Evolutionary conservation across 2,888 invertebrate species (phyloP).

Genomic region (Trissoscelio sp.): DNA sequence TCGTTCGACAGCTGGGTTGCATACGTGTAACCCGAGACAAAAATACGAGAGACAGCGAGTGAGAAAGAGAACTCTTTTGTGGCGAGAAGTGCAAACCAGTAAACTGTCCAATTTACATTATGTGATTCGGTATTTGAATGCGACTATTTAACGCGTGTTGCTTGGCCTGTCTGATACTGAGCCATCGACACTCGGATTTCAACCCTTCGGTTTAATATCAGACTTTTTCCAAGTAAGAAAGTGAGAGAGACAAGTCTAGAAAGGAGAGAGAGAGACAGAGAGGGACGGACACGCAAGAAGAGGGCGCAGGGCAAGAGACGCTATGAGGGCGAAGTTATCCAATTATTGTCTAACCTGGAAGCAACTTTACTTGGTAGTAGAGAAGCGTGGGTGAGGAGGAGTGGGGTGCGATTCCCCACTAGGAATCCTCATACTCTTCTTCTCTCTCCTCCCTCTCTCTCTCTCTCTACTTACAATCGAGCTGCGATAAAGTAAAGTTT

Average conservation of each 20-base stretch:
- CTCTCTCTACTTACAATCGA: slow-evolving; percentile 73
- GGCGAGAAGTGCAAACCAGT: slow-evolving; percentile 24
- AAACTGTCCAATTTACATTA: slow-evolving; percentile 49
- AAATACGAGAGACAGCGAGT: slow-evolving; percentile 24
- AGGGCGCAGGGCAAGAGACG: slow-evolving; percentile 73
- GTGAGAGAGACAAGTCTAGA: slow-evolving; percentile 4
- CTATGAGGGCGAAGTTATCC: slow-evolving; percentile 82
- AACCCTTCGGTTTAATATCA: slow-evolving; percentile 79
- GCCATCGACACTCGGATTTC: slow-evolving; percentile 50
- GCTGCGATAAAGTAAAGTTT: slow-evolving; percentile 82
- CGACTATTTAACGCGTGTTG: slow-evolving; percentile 10
- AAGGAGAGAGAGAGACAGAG: slow-evolving; percentile 5
- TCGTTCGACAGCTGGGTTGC: slow-evolving; percentile 61
- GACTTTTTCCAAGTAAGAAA: slow-evolving; percentile 76
- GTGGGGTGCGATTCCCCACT: slow-evolving; percentile 69
- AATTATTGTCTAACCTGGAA: slow-evolving; percentile 84
- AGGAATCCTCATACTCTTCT: slow-evolving; percentile 59
- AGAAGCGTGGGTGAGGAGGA: slow-evolving; percentile 71
- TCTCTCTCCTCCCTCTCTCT: no score
- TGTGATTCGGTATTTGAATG: slow-evolving; percentile 14
- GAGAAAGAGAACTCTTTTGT: no score
- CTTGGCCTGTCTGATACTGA: slow-evolving; percentile 3
- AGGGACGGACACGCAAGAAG: slow-evolving; percentile 8
- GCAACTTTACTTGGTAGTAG: slow-evolving; percentile 80
- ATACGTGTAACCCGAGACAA: slow-evolving; percentile 50